Evolutionary conservation across 2,888 invertebrate genomes (phyloP), one percentile per base, ranked within the genome.

Genomic region (Phyllotreta cruciferae): DNA sequence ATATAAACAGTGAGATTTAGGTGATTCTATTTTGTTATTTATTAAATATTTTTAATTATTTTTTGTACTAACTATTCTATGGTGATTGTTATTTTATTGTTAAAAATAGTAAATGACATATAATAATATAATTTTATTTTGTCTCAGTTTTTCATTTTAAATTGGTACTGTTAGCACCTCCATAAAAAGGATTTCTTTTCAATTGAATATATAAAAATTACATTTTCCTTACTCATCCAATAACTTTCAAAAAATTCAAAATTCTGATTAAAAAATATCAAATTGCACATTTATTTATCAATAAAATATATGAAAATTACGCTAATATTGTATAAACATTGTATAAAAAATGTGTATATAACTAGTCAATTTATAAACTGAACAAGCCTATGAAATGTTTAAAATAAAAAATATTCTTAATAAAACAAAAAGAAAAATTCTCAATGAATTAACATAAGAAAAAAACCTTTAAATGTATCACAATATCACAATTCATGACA

Each of bases 1-100:
- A 36, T 10, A 50, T 50, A 58, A 9, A 41, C 35, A 41, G 41
- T 58, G 58, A 58, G 35, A 60, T 53, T 44, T 36, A 52, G 41
- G 58, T 52, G 50, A 58, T 58, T 50, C 53, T 35, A 41, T 54
- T 56, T 44, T 56, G 56, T 56, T 60, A 60, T 60, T 60, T 52
- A 52, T 60, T 60, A 44, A 14, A 60, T 52, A 53, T 60, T 52
- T n/a, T 44, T 50, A 58, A 58, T 50, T 58, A 58, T 42, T 53
- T 60, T 60, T 60, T 60, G 35, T 52, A 60, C 60, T 60, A 53
- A 35, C 24, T 24, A 24, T 24, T 58, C 6, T 13, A 52, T 52
- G 44, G 44, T 42, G 37, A 52, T 56, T 44, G 54, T 54, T 56
- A 44, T 60, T 34, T 10, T 34, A 45, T 39, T 57, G 60, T 60